phyloP scores from a whole-genome alignment of 2,113 vertebrate species.

The Promerops cafer region DNA sequence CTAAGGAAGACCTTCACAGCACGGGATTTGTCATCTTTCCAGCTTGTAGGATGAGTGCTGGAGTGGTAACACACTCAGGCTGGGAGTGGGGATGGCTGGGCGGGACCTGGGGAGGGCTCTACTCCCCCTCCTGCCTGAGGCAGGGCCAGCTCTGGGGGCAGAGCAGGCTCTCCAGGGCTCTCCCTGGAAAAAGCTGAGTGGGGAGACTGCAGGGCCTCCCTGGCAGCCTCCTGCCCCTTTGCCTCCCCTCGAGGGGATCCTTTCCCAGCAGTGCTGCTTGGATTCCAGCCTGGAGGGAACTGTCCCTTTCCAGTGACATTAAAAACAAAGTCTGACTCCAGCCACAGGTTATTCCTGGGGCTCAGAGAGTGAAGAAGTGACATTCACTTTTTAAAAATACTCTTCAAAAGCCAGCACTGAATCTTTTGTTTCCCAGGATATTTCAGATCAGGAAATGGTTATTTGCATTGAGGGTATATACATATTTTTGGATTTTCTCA shows the following conservation, averaged over 20 bases:
- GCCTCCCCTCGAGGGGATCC: fast-evolving
- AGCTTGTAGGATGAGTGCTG: background rate
- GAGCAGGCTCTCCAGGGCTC: background rate
- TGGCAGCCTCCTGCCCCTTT: background rate
- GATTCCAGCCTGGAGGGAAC: background rate
- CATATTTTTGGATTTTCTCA: background rate
- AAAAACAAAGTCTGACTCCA: background rate
- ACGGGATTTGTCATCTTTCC: background rate
- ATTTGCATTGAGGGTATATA: background rate
- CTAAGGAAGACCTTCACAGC: background rate
- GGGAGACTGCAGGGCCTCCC: background rate
- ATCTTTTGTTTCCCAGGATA: background rate
- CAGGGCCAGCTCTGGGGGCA: background rate
- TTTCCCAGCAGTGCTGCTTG: background rate
- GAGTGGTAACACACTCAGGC: background rate
- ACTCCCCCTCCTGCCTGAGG: background rate
- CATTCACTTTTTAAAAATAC: background rate
- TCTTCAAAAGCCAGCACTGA: background rate
- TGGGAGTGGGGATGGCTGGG: background rate
- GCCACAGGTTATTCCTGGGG: background rate
- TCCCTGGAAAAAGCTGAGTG: background rate
- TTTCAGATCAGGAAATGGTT: background rate
- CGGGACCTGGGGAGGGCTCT: background rate
- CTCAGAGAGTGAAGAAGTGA: background rate
- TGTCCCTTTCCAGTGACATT: background rate